Base-by-base conservation (phyloP, 2,888 invertebrate species). In the Rutpela maculata region DNA sequence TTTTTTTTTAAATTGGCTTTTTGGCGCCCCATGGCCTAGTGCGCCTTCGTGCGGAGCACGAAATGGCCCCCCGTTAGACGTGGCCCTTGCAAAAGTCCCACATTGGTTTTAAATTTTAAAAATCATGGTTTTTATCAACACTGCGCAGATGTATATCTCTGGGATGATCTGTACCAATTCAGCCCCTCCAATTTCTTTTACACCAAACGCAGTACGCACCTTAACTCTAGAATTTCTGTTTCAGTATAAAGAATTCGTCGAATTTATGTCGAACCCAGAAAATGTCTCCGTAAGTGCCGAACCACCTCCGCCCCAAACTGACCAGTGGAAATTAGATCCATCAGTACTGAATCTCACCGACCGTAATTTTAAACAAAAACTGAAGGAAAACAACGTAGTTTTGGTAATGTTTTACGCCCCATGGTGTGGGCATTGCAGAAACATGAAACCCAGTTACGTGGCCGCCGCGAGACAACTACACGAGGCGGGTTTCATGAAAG, bases 371-470 rank as follows among this genome's bases (percentile, higher is more conserved):
- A 92, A 93, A 77, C 72, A 90, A 0, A 89, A 92, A 70, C 90
- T 95, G n/a, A 91, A 91, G 56, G 89, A 91, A 17, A 87, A 92
- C 67, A 91, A 91, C 60, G 93, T 94, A 17, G 92, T 93, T 1
- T 91, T 96, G 71, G 93, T 95, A 78, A 95, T 96, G 94, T 96
- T 95, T 86, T 95, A 94, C 87, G 95, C 95, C 12, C 93, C 94
- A 15, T 95, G 95, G 95, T 95, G 95, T 86, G 92, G 93, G 0
- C 94, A 95, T 84, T 95, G 95, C 85, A 92, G 93, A 70, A 89
- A 91, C 17, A 92, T 93, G 88, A 95, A 95, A 86, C 94, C 95
- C 4, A 92, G 92, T 9, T 95, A 92, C 88, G 92, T 92, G 76
- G 89, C 90, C 43, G 90, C 93, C 0, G 93, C 94, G 0, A 90